Evolutionary conservation across 1,140 invertebrate genomes (phyloP).

Genomic region (Aphelenchoides fujianensis): DNA sequence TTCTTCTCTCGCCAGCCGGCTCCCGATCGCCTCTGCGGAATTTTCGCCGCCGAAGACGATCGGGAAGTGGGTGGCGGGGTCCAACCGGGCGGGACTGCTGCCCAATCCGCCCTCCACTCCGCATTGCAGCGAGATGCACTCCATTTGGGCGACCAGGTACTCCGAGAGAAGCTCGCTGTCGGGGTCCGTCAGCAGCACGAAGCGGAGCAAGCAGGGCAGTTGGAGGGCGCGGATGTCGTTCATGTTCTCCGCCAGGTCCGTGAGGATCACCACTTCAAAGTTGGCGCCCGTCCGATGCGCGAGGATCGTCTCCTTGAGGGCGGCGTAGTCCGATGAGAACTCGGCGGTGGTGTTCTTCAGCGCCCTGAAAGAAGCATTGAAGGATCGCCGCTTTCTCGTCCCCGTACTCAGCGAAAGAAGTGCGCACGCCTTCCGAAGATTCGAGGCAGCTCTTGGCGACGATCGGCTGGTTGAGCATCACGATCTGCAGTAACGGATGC

Average conservation of each 20-base stretch:
- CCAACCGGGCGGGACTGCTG: background rate
- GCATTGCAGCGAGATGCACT: background rate
- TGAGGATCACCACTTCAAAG: background rate
- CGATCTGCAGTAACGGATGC: background rate
- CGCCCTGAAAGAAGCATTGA: background rate
- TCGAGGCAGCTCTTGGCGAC: background rate
- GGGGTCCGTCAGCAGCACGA: background rate
- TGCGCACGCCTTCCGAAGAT: background rate
- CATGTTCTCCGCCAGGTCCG: background rate
- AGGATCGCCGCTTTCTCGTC: background rate
- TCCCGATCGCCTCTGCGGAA: background rate
- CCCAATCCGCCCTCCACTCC: background rate
- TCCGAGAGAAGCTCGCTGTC: background rate
- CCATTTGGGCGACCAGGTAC: background rate
- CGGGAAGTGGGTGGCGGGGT: background rate
- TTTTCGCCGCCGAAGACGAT: background rate
- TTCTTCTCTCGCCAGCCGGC: background rate
- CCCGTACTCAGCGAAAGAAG: background rate
- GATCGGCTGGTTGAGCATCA: background rate
- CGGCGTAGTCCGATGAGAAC: background rate
- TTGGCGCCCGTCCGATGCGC: background rate
- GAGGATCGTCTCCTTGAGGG: background rate
- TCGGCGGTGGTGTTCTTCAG: background rate
- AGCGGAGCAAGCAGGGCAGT: slow-evolving; percentile 1
- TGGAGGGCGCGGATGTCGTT: background rate